Conservation (phyloP, 2,113 vertebrate genomes). For the Embiotoca jacksoni region DNA sequence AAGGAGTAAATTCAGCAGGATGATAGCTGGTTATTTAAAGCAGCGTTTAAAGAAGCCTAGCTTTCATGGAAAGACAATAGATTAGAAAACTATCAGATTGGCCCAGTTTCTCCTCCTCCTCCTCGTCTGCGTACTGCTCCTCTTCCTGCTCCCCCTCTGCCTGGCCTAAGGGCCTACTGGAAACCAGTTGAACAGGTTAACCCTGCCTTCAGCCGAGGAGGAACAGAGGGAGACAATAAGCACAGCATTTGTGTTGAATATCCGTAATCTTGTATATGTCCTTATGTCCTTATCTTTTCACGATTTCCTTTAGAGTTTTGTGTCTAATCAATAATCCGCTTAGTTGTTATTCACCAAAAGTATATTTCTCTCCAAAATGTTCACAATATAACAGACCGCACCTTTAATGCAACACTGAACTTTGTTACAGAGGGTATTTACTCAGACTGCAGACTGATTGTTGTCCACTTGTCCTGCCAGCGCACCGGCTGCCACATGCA, state of each 20-base stretch:
- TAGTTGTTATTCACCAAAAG: neutral
- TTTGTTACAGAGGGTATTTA: neutral
- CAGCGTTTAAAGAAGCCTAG: neutral
- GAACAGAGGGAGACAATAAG: constrained; percentile 43
- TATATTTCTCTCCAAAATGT: neutral
- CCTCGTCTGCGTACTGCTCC: constrained; percentile 28
- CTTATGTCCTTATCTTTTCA: neutral
- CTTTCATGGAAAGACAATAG: constrained; percentile 6
- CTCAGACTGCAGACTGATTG: neutral
- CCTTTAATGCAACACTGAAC: neutral
- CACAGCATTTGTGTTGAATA: constrained; percentile 20
- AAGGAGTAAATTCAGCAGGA: neutral
- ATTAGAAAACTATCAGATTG: constrained; percentile 36
- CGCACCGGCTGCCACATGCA: no score
- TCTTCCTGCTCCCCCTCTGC: constrained; percentile 34
- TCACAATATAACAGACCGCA: neutral
- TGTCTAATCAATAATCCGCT: constrained; percentile 15
- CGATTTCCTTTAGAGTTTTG: constrained; percentile 25
- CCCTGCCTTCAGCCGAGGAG: constrained; percentile 55
- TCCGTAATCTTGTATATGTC: neutral
- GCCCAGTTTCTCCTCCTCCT: constrained; percentile 23
- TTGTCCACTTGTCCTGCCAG: neutral
- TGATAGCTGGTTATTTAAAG: neutral
- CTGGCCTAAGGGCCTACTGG: constrained; percentile 68
- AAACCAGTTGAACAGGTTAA: constrained; percentile 83